Conservation (phyloP, 2,888 invertebrate genomes). For the Blastobasis lacticolella region DNA sequence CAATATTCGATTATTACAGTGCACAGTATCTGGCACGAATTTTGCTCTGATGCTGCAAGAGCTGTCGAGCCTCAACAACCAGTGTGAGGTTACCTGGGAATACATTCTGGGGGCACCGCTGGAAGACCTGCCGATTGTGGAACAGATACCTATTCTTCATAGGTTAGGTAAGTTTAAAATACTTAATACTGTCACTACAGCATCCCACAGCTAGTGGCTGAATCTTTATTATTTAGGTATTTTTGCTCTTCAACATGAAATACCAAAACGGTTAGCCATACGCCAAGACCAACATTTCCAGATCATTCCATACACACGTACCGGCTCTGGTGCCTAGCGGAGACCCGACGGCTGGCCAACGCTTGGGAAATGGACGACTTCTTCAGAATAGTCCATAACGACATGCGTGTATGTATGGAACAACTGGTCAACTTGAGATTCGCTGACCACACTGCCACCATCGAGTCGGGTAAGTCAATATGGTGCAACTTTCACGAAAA, state of each 20-base stretch:
- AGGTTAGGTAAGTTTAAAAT: slow-evolving; percentile 69
- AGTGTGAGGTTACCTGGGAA: slow-evolving; percentile 82
- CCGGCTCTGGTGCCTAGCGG: slow-evolving; percentile 83
- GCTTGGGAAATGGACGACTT: slow-evolving; percentile 85
- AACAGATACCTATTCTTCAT: slow-evolving; percentile 86
- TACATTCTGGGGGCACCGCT: slow-evolving; percentile 82
- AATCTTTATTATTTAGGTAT: too few species aligned
- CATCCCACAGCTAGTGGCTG: too few species aligned
- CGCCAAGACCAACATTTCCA: slow-evolving; percentile 25
- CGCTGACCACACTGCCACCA: slow-evolving; percentile 74
- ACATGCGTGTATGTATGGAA: slow-evolving; percentile 76
- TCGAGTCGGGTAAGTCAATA: slow-evolving; percentile 56
- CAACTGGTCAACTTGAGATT: slow-evolving; percentile 73
- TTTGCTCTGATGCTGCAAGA: slow-evolving; percentile 80
- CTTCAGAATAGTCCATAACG: slow-evolving; percentile 79
- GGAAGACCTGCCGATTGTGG: slow-evolving; percentile 85
- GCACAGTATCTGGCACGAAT: slow-evolving; percentile 73
- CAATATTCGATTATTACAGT: slow-evolving; percentile 38
- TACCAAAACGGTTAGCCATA: too few species aligned
- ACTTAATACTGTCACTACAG: too few species aligned
- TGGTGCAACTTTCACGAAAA: background rate
- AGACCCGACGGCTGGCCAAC: slow-evolving; percentile 81
- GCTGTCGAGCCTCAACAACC: slow-evolving; percentile 81
- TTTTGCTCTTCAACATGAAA: too few species aligned
- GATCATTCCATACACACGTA: slow-evolving; percentile 88